phyloP scores from a whole-genome alignment of 2,888 invertebrate species.

The Odontocerum albicorne region DNA sequence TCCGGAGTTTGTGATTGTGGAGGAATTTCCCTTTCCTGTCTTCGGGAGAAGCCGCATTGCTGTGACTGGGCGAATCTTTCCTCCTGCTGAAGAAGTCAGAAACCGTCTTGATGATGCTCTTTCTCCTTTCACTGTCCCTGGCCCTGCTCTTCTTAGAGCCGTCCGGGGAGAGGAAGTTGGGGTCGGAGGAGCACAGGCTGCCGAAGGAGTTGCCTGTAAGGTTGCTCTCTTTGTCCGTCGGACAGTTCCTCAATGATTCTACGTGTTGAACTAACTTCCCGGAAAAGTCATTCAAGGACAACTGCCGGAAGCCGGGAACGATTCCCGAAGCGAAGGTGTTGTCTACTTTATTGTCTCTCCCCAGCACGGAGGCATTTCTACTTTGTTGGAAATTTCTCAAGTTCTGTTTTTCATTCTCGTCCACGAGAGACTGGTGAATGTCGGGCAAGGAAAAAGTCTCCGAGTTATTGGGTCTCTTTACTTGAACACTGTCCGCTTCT shows the following conservation, averaged over 20 bases:
- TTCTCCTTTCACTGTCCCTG: constrained; percentile 67
- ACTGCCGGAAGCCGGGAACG: constrained; percentile 34
- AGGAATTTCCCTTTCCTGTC: constrained; percentile 26
- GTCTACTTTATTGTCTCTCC: constrained; percentile 38
- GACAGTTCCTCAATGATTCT: constrained; percentile 39
- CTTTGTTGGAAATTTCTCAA: constrained; percentile 42
- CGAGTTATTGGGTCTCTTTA: constrained; percentile 40
- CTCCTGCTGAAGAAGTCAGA: constrained; percentile 81
- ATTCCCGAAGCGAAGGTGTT: constrained; percentile 26
- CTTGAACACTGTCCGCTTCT: constrained; percentile 16
- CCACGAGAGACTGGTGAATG: constrained; percentile 44
- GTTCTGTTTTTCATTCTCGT: constrained; percentile 46
- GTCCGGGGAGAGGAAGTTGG: constrained; percentile 50
- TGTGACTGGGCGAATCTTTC: constrained; percentile 64
- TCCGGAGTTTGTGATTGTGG: constrained; percentile 20
- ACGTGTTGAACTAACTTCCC: constrained; percentile 34
- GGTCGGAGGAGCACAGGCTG: constrained; percentile 59
- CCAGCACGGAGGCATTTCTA: constrained; percentile 31
- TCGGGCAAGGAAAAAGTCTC: constrained; percentile 51
- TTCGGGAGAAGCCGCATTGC: constrained; percentile 48
- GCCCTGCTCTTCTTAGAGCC: constrained; percentile 45
- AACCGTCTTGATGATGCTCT: constrained; percentile 82
- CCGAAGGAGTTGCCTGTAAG: constrained; percentile 42
- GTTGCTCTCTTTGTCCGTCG: constrained; percentile 42
- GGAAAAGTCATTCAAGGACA: constrained; percentile 34